Base-by-base conservation (phyloP, 2,888 invertebrate genomes). In the Alloplasta piceator region DNA sequence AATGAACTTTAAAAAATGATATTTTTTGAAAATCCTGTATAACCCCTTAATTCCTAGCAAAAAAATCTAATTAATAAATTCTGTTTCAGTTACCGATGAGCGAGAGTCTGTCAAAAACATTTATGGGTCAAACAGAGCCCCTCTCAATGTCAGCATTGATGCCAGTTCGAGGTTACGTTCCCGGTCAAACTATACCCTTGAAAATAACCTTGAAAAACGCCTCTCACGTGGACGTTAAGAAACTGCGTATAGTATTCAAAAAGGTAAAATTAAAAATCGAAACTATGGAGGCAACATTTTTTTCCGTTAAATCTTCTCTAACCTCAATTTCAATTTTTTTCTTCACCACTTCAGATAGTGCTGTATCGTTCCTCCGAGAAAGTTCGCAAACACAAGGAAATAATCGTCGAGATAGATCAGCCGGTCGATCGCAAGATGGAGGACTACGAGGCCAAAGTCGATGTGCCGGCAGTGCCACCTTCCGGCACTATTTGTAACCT, bases 391-490 rank as follows among this genome's bases (percentile, higher is more conserved):
- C 90, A 90, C 84, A 90, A 90, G 82, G 90, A 91, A 77, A 89
- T 90, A 68, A 86, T 90, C 26, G 87, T 89, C 7, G 90, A 90
- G 78, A 88, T 90, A 66, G 88, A 88, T 39, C 86, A 89, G 74
- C 87, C 87, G 12, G 85, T 90, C 46, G 78, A 82, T 52, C 82
- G 80, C 73, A 84, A 84, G 39, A 66, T 81, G 16, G 83, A 86
- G 14, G 70, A 82, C 7, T 87, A 87, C 79, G 83, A 85, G 48
- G 85, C 87, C 61, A 76, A 84, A 39, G 86, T 90, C 64, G 90
- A 89, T 75, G 84, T 92, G 26, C 92, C 92, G 10, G 87, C 92
- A 12, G 83, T 92, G 58, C 92, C 92, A 4, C 92, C 92, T 10
- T 90, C 91, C 0, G 90, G 91, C 26, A 87, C 90, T 82, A 87